phyloP scores from a whole-genome alignment of 2,888 invertebrate genomes.

The Latheticus oryzae region DNA sequence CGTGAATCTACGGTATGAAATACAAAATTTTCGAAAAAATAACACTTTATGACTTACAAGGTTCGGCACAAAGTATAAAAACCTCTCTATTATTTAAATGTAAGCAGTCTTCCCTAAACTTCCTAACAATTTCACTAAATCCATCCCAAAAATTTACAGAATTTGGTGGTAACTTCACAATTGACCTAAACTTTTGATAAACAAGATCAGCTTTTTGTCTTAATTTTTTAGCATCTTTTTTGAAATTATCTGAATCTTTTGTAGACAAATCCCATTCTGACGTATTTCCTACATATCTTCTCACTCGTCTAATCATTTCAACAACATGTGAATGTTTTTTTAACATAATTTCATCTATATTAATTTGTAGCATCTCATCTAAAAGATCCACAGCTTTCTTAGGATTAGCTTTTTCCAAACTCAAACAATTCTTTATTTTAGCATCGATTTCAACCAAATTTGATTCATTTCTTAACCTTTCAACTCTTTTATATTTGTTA shows the following conservation, averaged over 20 bases:
- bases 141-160: slow-evolving; percentile 78
- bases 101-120: slow-evolving; percentile 76
- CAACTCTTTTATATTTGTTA: slow-evolving; percentile 70
- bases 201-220: slow-evolving; percentile 76
- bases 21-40: slow-evolving; percentile 44
- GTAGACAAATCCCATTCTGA: slow-evolving; percentile 77
- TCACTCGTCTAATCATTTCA: slow-evolving; percentile 79
- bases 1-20: slow-evolving; percentile 59
- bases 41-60: no score
- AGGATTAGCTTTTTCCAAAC: slow-evolving; percentile 77
- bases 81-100: slow-evolving; percentile 72
- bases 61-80: slow-evolving; percentile 73
- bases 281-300: slow-evolving; percentile 83
- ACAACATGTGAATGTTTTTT: slow-evolving; percentile 84
- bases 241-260: slow-evolving; percentile 73
- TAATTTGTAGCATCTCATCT: slow-evolving; percentile 70
- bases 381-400: slow-evolving; percentile 78
- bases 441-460: slow-evolving; percentile 74
- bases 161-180: slow-evolving; percentile 72
- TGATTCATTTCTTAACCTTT: slow-evolving; percentile 74
- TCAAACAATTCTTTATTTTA: slow-evolving; percentile 75
- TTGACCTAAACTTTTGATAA: slow-evolving; percentile 70
- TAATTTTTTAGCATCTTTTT: slow-evolving; percentile 76
- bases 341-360: slow-evolving; percentile 77
- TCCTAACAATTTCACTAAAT: slow-evolving; percentile 75